These are phyloP conservation scores for Shinisaurus crocodilurus DNA, from an alignment of 2,113 vertebrate species.

Conservation along the genomic window DNA sequence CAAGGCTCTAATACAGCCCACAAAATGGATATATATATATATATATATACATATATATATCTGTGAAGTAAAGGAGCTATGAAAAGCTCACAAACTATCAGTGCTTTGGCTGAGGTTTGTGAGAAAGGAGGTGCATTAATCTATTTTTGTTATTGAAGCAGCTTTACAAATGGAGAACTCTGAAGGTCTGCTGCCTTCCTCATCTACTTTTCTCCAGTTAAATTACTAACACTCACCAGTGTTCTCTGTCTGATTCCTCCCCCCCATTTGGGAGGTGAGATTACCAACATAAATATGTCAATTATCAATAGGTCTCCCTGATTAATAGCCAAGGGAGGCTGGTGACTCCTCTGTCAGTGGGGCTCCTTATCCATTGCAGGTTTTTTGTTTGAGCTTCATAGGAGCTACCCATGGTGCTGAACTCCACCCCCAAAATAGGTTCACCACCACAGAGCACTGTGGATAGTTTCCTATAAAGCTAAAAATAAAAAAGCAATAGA, in stretches of 20 bases:
- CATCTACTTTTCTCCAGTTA: conserved; percentile 45
- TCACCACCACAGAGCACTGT: too few species aligned
- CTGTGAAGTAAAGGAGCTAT: not conserved
- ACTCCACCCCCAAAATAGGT: too few species aligned
- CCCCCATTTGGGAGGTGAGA: not conserved
- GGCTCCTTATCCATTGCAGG: too few species aligned
- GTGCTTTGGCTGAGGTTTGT: conserved; percentile 37
- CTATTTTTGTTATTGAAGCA: conserved; percentile 27
- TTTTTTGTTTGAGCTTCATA: too few species aligned
- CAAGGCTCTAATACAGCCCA: not conserved
- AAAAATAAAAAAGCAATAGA: too few species aligned
- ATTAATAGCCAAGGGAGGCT: too few species aligned
- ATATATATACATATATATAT: too few species aligned
- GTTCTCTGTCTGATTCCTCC: not conserved
- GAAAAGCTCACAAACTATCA: not conserved
- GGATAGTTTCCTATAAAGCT: too few species aligned
- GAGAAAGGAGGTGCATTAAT: conserved; percentile 47
- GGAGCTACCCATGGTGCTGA: too few species aligned
- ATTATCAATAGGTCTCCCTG: not conserved
- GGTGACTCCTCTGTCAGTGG: too few species aligned
- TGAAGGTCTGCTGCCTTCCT: not conserved
- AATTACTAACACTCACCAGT: conserved; percentile 42
- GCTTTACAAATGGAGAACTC: conserved; percentile 6
- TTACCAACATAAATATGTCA: not conserved
- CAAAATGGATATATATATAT: conserved; percentile 1